Evolutionary conservation across 2,888 invertebrate genomes (phyloP), one percentile per base, ranked within the genome.

Genomic region (Busseola fusca): DNA sequence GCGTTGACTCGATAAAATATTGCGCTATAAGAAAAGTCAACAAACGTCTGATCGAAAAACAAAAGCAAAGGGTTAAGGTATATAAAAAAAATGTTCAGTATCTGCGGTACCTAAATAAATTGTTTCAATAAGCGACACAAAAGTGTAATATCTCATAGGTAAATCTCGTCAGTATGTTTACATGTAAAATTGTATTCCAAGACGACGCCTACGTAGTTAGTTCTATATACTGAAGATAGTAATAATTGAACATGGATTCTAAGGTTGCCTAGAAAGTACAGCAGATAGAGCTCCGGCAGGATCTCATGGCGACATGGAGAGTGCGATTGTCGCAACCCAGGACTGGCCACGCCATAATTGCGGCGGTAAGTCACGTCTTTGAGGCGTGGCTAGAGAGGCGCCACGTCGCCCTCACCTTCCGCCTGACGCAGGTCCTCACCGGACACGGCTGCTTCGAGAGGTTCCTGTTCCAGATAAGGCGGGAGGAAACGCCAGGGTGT

Each of bases 1-100:
- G 57, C 18, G 14, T 57, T n/a, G 16, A 54, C 27, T 27, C 18
- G n/a, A 69, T 58, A 58, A 77, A 52, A 74, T 52, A 77, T 74
- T 45, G 58, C 14, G 30, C 30, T 37, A 56, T 58, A 58, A 34
- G 14, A 73, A 64, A 58, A 65, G 12, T 37, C 45, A 68, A 77
- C 48, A 62, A 60, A 62, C 54, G 5, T 62, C 12, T 62, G 40
- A 68, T 77, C 45, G 64, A 62, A 72, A 64, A 52, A 40, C 25
- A 30, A 60, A 45, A 63, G 10, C n/a, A 40, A 42, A 63, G 2
- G n/a, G 14, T 40, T 70, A n/a, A 25, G 3, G 12, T 62, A 48
- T 40, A n/a, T 25, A 27, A 48, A 64, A 42, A 45, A 54, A 56
- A 56, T 12, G n/a, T 21, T 54, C 9, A 18, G 27, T 5, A 25